Evolutionary conservation across 1,140 invertebrate genomes (phyloP), one percentile per base, ranked within the genome.

Genomic region (Acyrthosiphon pisum): DNA sequence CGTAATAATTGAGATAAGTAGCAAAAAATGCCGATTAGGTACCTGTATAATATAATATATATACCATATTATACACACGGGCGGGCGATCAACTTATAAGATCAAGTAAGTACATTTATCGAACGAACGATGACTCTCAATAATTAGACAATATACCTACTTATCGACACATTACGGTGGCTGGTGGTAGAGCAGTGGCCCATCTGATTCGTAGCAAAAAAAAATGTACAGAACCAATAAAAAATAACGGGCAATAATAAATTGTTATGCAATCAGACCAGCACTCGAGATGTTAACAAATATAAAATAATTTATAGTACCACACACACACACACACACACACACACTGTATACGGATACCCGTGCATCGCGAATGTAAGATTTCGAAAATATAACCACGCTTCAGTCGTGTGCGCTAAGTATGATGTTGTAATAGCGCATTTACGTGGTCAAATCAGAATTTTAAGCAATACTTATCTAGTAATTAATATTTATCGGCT

Each of bases 171-270:
- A 30, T 23, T 20, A 87, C 22, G 46, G 50, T 8, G 48, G 3
- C 30, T 46, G 11, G 14, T 48, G 44, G 26, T 20, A 35, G 48
- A 35, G 23, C 41, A 53, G 48, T 53, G n/a, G 18, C 86, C n/a
- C 14, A 2, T 53, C n/a, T 48, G 50, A 20, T 18, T 87, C 1
- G 20, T 30, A 48, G 48, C 22, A 48, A n/a, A 87, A 48, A 46
- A n/a, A 48, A 87, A 87, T 53, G 26, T 89, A 89, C 9, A 48
- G 4, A 53, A 89, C 48, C 87, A 89, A 89, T 89, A 89, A 50
- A 89, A 50, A 48, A 87, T 87, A 87, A 87, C 48, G 2, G 86
- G 30, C 7, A 53, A 50, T 89, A 44, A n/a, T n/a, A n/a, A n/a
- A 87, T 87, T 87, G 37, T 89, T 53, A n/a, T 89, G 87, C n/a